Evolutionary conservation across 2,113 vertebrate genomes (phyloP).

Genomic region (Piprites chloris): DNA sequence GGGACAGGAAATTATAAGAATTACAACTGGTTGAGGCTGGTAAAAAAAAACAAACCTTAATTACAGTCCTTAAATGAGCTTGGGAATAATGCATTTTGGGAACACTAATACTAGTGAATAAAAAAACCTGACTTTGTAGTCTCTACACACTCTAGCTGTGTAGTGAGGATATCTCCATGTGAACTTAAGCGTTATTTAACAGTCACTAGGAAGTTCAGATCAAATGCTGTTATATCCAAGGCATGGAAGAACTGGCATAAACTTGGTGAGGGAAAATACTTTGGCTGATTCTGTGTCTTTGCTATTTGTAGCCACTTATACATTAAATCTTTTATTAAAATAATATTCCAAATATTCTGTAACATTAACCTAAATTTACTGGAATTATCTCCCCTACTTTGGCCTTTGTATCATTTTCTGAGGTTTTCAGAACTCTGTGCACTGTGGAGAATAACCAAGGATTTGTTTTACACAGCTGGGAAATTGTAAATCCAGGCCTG

Average conservation of each 20-base stretch:
- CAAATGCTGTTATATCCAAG: neutral
- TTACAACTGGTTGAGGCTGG: neutral
- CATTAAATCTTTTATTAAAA: neutral
- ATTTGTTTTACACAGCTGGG: neutral
- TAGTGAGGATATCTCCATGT: neutral
- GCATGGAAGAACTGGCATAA: neutral
- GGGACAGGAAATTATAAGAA: fast-evolving
- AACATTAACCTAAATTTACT: neutral
- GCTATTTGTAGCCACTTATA: neutral
- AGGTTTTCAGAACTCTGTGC: neutral
- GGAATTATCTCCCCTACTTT: neutral
- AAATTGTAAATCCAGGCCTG: neutral
- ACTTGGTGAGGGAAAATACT: neutral
- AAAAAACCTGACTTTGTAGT: neutral
- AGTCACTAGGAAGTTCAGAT: neutral
- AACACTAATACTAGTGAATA: neutral
- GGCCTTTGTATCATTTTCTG: neutral
- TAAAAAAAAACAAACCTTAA: neutral
- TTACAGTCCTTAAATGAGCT: neutral
- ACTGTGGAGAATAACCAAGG: neutral
- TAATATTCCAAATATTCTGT: neutral
- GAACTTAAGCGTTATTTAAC: neutral
- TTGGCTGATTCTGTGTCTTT: neutral
- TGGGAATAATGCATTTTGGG: neutral
- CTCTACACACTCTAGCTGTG: neutral